Evolutionary conservation across 1,140 invertebrate genomes (phyloP), one percentile per base, ranked within the genome.

Genomic region (Drosophila quadrilineata): DNA sequence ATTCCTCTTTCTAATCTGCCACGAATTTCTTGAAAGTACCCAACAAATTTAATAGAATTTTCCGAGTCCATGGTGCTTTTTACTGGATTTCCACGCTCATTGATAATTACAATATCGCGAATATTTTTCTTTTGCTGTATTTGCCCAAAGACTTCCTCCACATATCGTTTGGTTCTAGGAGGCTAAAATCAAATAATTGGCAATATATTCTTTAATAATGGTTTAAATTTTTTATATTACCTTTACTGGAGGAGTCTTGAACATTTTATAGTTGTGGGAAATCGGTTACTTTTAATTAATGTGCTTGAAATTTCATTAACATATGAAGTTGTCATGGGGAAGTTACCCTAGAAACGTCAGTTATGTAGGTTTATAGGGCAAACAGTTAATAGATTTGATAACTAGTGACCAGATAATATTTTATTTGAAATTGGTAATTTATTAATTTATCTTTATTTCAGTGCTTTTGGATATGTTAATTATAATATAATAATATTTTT

Each of bases 1-100:
- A 89, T 75, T 0, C 71, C 82, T 6, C 72, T 66, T 16, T 84
- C 67, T 2, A 86, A 19, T 64, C 71, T 80, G 3, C 87, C 71
- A 0, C 71, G 52, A 6, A 89, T 46, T 1, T 70, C 64, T 46
- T 87, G 85, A 54, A 80, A 88, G 1, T 68, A 57, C 3, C 88
- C 88, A 4, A 72, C 66, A 56, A 85, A 76, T 12, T 87, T 60
- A 1, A 89, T 62, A 3, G 79, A 54, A 0, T 36, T 19, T 6
- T 67, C 36, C 1, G 35, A 16, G 1, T 58, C 41, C 88, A 89
- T 87, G 0, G 88, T 85, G 22, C 80, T 85, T 16, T 71, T 87
- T 0, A 89, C 69, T 6, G 88, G 88, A 71, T 88, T 60, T 1
- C 88, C 88, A 17, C 35, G 38, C 3, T 86, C 68, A 19, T 89